These are phyloP conservation scores for Lamprologus sp. DNA, from an alignment of 2,113 vertebrate genomes.

Conservation along the genomic window DNA sequence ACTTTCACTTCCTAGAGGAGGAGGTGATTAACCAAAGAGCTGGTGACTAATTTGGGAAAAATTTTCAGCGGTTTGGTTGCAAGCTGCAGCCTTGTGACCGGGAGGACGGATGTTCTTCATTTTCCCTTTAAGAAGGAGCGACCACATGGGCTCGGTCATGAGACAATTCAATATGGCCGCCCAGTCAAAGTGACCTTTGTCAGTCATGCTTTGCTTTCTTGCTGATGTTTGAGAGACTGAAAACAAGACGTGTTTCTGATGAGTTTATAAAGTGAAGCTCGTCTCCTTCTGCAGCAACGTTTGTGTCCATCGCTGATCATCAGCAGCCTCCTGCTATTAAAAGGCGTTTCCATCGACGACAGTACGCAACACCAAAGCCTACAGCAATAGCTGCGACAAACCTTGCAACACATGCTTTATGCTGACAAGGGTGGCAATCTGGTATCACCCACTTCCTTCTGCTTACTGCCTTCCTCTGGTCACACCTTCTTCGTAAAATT, in stretches of 20 bases:
- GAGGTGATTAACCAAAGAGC: slow-evolving; percentile 43
- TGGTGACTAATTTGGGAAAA: slow-evolving; percentile 62
- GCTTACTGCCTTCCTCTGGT: slow-evolving; percentile 55
- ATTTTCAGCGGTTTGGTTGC: slow-evolving; percentile 37
- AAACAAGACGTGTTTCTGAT: not conserved
- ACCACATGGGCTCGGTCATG: slow-evolving; percentile 49
- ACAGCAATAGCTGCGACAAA: not conserved
- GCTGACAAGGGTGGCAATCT: slow-evolving; percentile 49
- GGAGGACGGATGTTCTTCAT: slow-evolving; percentile 29
- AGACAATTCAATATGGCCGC: slow-evolving; percentile 45
- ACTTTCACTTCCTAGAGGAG: slow-evolving; percentile 54
- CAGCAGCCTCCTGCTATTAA: not conserved
- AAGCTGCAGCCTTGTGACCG: slow-evolving; percentile 45
- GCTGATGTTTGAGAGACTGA: not conserved
- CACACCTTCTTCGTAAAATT: slow-evolving; percentile 61
- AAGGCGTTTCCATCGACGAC: not conserved
- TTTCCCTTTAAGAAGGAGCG: slow-evolving; percentile 32
- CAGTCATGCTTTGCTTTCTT: not conserved
- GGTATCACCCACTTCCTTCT: slow-evolving; percentile 66
- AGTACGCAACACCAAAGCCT: not conserved
- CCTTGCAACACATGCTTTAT: slow-evolving; percentile 58
- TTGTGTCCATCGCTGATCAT: not conserved
- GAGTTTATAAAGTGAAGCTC: not conserved
- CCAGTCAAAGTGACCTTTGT: slow-evolving; percentile 3
- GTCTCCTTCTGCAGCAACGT: not conserved